Conservation (phyloP, 1,140 invertebrate genomes). For the Antheraea pernyi region DNA sequence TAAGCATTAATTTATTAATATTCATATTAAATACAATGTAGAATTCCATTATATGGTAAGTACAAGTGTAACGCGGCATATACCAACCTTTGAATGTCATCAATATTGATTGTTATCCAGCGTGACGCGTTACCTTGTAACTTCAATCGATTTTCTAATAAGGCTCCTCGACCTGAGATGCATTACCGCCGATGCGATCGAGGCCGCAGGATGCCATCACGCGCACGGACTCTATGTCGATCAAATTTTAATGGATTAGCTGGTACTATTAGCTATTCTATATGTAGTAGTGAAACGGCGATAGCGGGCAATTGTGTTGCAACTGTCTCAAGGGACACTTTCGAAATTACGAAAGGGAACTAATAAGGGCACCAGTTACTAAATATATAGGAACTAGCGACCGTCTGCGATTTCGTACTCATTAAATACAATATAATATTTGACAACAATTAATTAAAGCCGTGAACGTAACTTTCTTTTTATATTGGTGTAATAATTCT, state of each 20-base stretch:
- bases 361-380: neutral
- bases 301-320: constrained; percentile 21
- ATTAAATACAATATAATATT: no score
- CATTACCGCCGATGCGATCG: constrained; percentile 19
- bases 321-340: constrained; percentile 19
- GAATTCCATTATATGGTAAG: no score
- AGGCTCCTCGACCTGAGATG: constrained; percentile 19
- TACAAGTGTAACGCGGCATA: neutral
- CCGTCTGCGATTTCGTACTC: no score
- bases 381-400: no score
- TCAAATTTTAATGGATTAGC: constrained; percentile 43
- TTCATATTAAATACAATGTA: no score
- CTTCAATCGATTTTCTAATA: constrained; percentile 22
- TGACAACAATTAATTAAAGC: no score
- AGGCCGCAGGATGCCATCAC: constrained; percentile 41
- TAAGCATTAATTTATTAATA: no score
- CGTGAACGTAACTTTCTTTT: no score
- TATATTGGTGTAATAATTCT: no score
- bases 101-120: neutral
- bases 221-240: constrained; percentile 32
- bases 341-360: constrained; percentile 20
- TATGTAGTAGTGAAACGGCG: constrained; percentile 17
- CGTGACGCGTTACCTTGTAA: neutral
- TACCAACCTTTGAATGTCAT: neutral
- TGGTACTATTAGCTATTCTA: constrained; percentile 28